Evolutionary conservation across 2,113 vertebrate genomes (phyloP).

Genomic region (Paradoxurus hermaphroditus): DNA sequence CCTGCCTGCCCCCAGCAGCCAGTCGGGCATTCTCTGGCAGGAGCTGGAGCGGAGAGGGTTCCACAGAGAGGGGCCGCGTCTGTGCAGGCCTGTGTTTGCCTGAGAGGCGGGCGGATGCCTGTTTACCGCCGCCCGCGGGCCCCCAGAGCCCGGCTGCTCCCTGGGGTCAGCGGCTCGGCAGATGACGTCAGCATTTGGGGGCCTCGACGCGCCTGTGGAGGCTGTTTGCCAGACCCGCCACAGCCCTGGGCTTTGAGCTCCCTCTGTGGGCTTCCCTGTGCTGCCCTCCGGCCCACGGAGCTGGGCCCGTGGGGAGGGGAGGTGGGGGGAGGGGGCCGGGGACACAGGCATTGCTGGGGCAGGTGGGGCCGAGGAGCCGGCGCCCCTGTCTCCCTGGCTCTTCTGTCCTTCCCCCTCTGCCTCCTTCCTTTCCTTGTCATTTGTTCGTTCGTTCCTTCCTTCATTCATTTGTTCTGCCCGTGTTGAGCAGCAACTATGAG

Average conservation of each 20-base stretch:
- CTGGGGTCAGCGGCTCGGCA: not conserved
- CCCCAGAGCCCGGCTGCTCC: slow-evolving; percentile 52
- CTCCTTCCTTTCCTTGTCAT: not conserved
- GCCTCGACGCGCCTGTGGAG: not conserved
- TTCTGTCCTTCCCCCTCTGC: not conserved
- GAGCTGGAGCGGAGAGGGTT: not conserved
- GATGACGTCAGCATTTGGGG: slow-evolving; percentile 63
- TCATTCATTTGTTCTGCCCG: not conserved
- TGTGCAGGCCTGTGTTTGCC: not conserved
- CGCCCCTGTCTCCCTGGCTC: not conserved
- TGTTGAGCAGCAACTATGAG: not conserved
- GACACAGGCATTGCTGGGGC: not conserved
- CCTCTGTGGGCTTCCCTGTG: accelerated
- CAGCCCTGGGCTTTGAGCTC: not conserved
- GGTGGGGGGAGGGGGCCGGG: not conserved
- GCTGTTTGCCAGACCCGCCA: not conserved
- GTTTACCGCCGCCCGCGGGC: not conserved
- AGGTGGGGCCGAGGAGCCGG: accelerated
- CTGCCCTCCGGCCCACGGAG: accelerated
- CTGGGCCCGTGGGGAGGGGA: not conserved
- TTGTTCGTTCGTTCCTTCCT: not conserved
- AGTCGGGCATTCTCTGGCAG: not conserved
- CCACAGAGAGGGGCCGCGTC: not conserved
- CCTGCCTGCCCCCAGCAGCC: accelerated
- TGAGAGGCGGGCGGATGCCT: not conserved